A percentile compares a stretch with the other conserved stretches of the same genome.
Conservation (phyloP, 64 coral and sea anemone genomes). For the Dendronephthya gigantea region DNA sequence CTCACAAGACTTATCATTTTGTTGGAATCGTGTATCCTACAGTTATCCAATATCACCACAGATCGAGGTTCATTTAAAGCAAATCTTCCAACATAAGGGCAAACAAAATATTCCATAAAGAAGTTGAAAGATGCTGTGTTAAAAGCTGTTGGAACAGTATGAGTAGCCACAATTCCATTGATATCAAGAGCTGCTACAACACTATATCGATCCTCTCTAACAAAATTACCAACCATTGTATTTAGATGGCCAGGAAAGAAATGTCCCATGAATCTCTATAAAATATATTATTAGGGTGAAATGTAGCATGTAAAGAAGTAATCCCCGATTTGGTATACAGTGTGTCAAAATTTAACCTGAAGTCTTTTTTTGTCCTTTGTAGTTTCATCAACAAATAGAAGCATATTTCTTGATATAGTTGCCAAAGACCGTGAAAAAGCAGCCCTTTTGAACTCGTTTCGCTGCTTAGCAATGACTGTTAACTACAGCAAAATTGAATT, state of each 20-base stretch:
- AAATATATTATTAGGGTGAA: background rate
- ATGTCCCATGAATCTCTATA: conserved; percentile 36
- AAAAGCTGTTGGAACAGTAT: conserved; percentile 27
- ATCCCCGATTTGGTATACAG: background rate
- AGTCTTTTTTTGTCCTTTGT: conserved; percentile 29
- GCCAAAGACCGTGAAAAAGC: conserved; percentile 16
- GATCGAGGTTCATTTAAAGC: conserved; percentile 23
- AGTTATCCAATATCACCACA: conserved; percentile 40
- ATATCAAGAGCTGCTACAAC: conserved; percentile 26
- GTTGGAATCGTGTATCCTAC: conserved; percentile 34
- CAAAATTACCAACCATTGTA: conserved; percentile 16
- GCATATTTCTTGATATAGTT: conserved; percentile 21
- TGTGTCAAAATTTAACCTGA: background rate
- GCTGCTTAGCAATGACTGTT: conserved; percentile 31
- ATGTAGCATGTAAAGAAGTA: no score
- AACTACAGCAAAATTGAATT: conserved; percentile 22
- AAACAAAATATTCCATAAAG: conserved; percentile 12
- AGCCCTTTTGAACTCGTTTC: conserved; percentile 13
- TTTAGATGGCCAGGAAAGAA: background rate
- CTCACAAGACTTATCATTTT: conserved; percentile 6
- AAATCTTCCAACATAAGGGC: conserved; percentile 29
- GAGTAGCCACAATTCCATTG: conserved; percentile 25
- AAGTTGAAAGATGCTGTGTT: conserved; percentile 24
- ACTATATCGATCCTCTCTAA: conserved; percentile 24
- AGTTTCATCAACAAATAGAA: conserved; percentile 33